Evolutionary conservation across 2,888 invertebrate genomes (phyloP).

Genomic region (Oligia strigilis): DNA sequence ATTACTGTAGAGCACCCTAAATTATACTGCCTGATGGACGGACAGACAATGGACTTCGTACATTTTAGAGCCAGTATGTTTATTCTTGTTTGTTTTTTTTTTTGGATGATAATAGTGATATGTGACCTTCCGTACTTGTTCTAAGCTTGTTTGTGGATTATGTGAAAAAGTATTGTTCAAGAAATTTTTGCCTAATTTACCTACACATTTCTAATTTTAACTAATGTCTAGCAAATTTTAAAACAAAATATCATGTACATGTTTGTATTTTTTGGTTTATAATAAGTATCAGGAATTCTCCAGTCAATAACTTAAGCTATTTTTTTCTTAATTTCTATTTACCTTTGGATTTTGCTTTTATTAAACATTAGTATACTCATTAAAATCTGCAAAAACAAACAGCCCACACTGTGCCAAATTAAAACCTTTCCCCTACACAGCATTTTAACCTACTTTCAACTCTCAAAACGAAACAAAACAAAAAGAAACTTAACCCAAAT

Average conservation of each 20-base stretch:
- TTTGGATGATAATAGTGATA: constrained; percentile 22
- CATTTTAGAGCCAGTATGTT: constrained; percentile 58
- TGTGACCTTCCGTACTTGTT: background rate
- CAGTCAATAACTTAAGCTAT: background rate
- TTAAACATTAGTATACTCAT: background rate
- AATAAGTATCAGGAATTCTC: background rate
- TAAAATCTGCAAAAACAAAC: background rate
- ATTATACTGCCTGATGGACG: constrained; percentile 64
- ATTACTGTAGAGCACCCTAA: constrained; percentile 68
- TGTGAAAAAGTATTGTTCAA: background rate
- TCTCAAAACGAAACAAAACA: background rate
- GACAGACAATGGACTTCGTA: constrained; percentile 65
- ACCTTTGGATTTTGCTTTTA: background rate
- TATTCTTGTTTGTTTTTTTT: constrained; percentile 50
- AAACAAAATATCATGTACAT: background rate
- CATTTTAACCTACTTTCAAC: constrained; percentile 12
- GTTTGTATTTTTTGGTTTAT: background rate
- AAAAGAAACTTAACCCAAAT: constrained; percentile 31
- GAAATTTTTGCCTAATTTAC: background rate
- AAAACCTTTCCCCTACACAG: background rate
- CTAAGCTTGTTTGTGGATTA: background rate
- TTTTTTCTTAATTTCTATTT: background rate
- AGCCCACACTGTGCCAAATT: background rate
- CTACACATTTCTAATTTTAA: background rate
- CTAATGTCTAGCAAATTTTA: background rate